These are phyloP conservation scores for Cancer borealis DNA, from an alignment of 2,888 invertebrate species.

Conservation along the genomic window DNA sequence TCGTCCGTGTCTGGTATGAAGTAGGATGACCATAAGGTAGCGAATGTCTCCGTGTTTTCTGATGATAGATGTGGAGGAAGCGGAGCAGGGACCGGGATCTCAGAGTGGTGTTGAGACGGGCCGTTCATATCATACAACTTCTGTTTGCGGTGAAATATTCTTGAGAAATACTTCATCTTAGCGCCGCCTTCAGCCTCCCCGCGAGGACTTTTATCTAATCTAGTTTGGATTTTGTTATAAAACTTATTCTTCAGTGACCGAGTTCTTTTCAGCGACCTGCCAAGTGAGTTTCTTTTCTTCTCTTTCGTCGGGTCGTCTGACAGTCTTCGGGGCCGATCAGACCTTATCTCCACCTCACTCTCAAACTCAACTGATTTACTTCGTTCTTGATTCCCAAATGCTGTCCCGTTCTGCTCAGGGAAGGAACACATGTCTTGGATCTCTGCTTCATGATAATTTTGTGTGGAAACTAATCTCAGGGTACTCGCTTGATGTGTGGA, in stretches of 20 bases:
- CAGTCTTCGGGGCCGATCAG: neutral
- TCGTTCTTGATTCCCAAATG: neutral
- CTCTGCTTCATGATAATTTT: neutral
- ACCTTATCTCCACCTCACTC: neutral
- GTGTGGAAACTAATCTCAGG: neutral
- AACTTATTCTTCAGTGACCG: conserved; percentile 54
- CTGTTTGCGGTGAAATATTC: conserved; percentile 60
- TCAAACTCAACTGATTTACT: neutral
- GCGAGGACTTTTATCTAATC: neutral
- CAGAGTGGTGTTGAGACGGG: conserved; percentile 2
- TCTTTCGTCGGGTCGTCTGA: conserved; percentile 21
- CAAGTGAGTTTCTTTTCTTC: neutral
- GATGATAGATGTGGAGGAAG: neutral
- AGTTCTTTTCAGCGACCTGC: conserved; percentile 31
- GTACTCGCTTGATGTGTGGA: neutral
- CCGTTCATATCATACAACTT: conserved; percentile 55
- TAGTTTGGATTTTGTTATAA: conserved; percentile 46
- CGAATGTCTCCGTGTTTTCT: neutral
- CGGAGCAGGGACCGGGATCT: conserved; percentile 7
- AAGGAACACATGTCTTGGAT: neutral
- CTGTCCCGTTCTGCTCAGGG: neutral
- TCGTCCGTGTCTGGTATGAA: neutral
- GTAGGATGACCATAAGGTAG: neutral
- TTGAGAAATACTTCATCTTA: conserved; percentile 48
- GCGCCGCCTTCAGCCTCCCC: neutral